Percentiles rank a stretch among this genome's conserved stretches.
Conservation (phyloP, 2,888 invertebrate genomes). For the Nematopogon swammerdamellus region DNA sequence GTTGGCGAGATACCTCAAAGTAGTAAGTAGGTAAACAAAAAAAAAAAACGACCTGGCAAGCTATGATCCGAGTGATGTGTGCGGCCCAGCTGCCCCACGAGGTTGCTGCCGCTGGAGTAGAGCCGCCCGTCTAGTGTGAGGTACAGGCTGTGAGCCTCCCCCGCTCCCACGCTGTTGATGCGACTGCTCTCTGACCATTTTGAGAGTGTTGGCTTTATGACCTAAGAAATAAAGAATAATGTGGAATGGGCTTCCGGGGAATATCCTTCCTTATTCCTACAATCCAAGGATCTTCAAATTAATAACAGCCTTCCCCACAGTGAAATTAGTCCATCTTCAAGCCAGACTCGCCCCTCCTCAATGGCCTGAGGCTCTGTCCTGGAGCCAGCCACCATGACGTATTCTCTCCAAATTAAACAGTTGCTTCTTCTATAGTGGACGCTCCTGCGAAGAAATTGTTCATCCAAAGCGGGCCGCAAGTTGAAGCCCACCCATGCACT, state of each 20-base stretch:
- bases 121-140: conserved; percentile 74
- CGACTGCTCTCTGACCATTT: conserved; percentile 59
- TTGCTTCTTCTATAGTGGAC: too few relatives aligned
- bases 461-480: too few relatives aligned
- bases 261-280: too few relatives aligned
- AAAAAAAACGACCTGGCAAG: neutral
- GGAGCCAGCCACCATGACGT: too few relatives aligned
- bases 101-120: conserved; percentile 92
- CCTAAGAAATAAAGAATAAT: conserved; percentile 34
- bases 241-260: too few relatives aligned
- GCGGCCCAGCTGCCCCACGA: conserved; percentile 86
- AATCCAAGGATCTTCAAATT: too few relatives aligned
- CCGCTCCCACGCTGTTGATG: conserved; percentile 64
- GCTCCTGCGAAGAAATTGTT: too few relatives aligned
- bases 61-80: conserved; percentile 8
- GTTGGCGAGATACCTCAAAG: neutral
- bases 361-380: too few relatives aligned
- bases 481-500: too few relatives aligned
- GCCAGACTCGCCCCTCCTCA: too few relatives aligned
- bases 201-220: conserved; percentile 58
- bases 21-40: conserved; percentile 3
- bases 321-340: conserved; percentile 4
- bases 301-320: too few relatives aligned
- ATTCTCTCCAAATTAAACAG: too few relatives aligned
- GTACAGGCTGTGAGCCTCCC: conserved; percentile 78